Conservation (phyloP, 1,140 invertebrate genomes). For the Teleogryllus occipitalis region DNA sequence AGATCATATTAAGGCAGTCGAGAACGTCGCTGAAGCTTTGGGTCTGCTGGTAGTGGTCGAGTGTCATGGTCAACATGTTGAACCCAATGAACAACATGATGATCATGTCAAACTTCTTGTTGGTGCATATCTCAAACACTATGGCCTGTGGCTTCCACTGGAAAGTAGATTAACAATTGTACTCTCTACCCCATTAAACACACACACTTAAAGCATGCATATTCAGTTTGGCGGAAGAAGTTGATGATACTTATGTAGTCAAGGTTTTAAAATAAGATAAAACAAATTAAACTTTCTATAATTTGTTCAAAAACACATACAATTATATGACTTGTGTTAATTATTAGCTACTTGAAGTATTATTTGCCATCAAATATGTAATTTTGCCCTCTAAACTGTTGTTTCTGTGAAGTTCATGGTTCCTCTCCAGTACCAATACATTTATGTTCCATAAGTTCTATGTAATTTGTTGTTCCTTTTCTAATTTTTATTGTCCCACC, state of each 20-base stretch:
- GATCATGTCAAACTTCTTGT: conserved; percentile 98
- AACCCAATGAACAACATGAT: conserved; percentile 98
- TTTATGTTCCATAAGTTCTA: too few species aligned
- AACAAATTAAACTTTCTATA: background rate
- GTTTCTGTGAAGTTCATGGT: too few species aligned
- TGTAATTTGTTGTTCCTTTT: too few species aligned
- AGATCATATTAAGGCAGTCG: conserved; percentile 90
- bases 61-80: conserved; percentile 98
- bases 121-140: conserved; percentile 93
- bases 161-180: conserved; percentile 6
- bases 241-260: background rate
- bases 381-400: too few species aligned
- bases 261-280: background rate
- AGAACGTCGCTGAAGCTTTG: conserved; percentile 73
- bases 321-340: too few species aligned
- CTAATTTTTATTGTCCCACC: too few species aligned
- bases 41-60: conserved; percentile 90
- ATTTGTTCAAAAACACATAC: too few species aligned
- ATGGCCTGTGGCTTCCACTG: conserved; percentile 93
- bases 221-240: background rate
- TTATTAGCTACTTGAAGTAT: too few species aligned
- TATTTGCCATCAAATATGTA: too few species aligned
- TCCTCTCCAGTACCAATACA: too few species aligned
- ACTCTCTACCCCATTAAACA: background rate
- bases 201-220: background rate